Conservation (phyloP, 2,888 invertebrate species). For the Pterostichus niger region DNA sequence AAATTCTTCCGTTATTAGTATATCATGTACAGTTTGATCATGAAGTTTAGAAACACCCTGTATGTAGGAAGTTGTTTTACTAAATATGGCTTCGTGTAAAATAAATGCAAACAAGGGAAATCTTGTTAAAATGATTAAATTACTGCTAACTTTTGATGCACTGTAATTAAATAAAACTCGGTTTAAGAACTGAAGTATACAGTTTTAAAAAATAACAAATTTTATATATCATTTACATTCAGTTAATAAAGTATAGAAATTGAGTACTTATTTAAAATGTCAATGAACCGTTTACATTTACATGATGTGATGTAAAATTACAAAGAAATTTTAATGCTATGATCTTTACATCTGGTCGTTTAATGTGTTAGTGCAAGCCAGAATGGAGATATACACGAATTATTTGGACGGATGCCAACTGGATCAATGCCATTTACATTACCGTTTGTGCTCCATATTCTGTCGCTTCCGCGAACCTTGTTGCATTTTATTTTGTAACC, state of each 20-base stretch:
- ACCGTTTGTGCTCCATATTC: slow-evolving; percentile 19
- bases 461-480: slow-evolving; percentile 44
- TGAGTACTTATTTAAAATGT: neutral
- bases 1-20: no score
- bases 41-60: neutral
- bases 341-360: slow-evolving; percentile 40
- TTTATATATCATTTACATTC: no score
- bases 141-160: slow-evolving; percentile 39
- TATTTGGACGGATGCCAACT: slow-evolving; percentile 44
- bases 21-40: no score
- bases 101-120: slow-evolving; percentile 17
- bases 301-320: neutral
- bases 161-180: slow-evolving; percentile 16
- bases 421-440: slow-evolving; percentile 57
- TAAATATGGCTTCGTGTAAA: slow-evolving; percentile 36
- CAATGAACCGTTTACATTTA: neutral
- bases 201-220: no score
- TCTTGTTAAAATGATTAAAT: slow-evolving; percentile 30
- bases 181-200: no score
- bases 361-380: slow-evolving; percentile 6
- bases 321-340: slow-evolving; percentile 1
- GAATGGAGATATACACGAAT: slow-evolving; percentile 27
- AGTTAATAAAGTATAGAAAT: neutral
- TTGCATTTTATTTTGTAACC: slow-evolving; percentile 37
- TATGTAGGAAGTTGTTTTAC: neutral